phyloP scores from a whole-genome alignment of 2,113 vertebrate species.

The Argyrosomus japonicus region DNA sequence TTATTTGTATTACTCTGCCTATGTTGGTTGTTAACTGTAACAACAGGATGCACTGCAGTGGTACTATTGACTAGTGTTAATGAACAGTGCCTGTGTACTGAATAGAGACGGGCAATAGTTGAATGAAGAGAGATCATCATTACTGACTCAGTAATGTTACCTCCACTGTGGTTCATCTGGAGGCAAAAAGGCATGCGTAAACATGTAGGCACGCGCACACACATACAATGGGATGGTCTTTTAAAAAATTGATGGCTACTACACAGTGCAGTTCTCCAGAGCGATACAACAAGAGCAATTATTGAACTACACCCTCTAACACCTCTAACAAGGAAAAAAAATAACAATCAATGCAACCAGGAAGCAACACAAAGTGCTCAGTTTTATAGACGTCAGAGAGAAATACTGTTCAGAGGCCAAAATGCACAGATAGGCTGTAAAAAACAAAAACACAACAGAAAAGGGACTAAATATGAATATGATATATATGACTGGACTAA shows the following conservation, averaged over 20 bases:
- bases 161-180: constrained; percentile 12
- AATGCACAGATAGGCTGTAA: background rate
- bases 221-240: background rate
- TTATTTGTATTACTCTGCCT: background rate
- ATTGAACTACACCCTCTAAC: constrained; percentile 30
- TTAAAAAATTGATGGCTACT: constrained; percentile 34
- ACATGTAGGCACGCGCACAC: background rate
- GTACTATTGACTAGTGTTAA: constrained; percentile 44
- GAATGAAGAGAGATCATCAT: constrained; percentile 31
- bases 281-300: constrained; percentile 29
- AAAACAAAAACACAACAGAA: background rate
- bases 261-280: constrained; percentile 14
- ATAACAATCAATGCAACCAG: background rate
- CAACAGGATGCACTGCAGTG: background rate
- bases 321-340: background rate
- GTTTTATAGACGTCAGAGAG: background rate
- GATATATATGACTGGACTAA: background rate
- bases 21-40: constrained; percentile 2
- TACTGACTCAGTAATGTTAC: constrained; percentile 30
- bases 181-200: constrained; percentile 19
- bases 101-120: constrained; percentile 36
- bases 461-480: background rate
- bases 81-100: constrained; percentile 35
- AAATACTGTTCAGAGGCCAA: background rate
- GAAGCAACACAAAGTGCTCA: constrained; percentile 8